A percentile compares a stretch with the other conserved stretches of the same genome.
Evolutionary conservation across 2,888 invertebrate genomes (phyloP).

Genomic region (Junonia oenone): DNA sequence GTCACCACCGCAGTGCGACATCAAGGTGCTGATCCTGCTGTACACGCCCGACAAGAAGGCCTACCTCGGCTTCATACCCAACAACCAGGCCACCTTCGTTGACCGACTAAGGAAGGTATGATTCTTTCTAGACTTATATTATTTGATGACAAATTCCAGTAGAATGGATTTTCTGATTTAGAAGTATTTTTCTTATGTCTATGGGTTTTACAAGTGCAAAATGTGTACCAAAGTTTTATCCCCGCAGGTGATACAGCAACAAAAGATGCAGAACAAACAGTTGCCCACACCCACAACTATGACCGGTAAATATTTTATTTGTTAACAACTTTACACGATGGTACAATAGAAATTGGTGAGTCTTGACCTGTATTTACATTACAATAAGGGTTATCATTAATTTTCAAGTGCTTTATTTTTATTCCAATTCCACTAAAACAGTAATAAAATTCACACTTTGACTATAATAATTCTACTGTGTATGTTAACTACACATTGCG

Average conservation of each 20-base stretch:
- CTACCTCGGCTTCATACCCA: constrained; percentile 93
- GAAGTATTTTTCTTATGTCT: no score
- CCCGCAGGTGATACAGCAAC: constrained; percentile 68
- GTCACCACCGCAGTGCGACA: constrained; percentile 85
- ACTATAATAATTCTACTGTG: no score
- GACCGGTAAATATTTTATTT: constrained; percentile 41
- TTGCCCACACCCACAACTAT: constrained; percentile 51
- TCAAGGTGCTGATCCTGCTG: constrained; percentile 91
- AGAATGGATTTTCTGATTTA: no score
- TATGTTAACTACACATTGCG: no score
- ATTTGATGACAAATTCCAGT: no score
- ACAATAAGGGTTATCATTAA: no score
- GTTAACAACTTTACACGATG: background rate
- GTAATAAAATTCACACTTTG: no score
- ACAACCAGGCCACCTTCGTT: constrained; percentile 92
- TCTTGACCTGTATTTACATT: no score
- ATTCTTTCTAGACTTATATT: background rate
- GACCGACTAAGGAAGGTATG: constrained; percentile 84
- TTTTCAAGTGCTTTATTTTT: no score
- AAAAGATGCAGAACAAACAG: constrained; percentile 70
- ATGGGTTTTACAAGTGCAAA: no score
- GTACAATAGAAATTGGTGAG: background rate
- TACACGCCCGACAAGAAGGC: constrained; percentile 91
- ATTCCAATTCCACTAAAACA: no score
- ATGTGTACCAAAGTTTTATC: no score